Evolutionary conservation across 2,888 invertebrate genomes (phyloP).

Genomic region (Andrena dorsata): DNA sequence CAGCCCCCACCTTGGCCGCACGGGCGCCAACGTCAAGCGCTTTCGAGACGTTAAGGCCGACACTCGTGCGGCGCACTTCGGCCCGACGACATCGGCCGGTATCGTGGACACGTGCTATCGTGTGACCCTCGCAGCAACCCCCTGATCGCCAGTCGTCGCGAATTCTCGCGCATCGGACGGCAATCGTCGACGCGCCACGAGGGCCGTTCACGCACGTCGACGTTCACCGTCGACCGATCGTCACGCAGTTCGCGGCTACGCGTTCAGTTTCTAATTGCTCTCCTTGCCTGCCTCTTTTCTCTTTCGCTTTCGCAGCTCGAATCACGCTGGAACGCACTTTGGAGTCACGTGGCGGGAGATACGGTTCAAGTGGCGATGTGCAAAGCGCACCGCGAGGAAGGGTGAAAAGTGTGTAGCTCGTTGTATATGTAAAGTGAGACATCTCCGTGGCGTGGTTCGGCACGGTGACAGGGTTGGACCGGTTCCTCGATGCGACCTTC

Average conservation of each 20-base stretch:
- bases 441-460: slow-evolving; percentile 33
- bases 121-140: slow-evolving; percentile 1
- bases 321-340: too few relatives aligned
- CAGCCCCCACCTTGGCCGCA: slow-evolving; percentile 62
- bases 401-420: slow-evolving; percentile 55
- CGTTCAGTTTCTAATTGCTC: background rate
- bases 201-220: background rate
- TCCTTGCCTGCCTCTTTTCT: background rate
- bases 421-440: slow-evolving; percentile 47
- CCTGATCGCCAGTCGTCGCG: slow-evolving; percentile 14
- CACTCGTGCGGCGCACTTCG: slow-evolving; percentile 83
- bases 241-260: background rate
- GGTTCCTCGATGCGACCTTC: slow-evolving; percentile 68
- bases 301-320: too few relatives aligned
- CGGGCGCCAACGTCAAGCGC: slow-evolving; percentile 78
- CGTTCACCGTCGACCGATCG: background rate
- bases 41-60: slow-evolving; percentile 79
- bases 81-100: slow-evolving; percentile 79
- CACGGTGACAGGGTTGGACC: slow-evolving; percentile 29
- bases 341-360: slow-evolving; percentile 38
- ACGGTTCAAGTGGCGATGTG: slow-evolving; percentile 45
- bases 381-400: slow-evolving; percentile 34
- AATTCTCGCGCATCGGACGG: background rate
- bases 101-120: slow-evolving; percentile 64
- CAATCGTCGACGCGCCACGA: slow-evolving; percentile 9